Conservation (phyloP, 2,888 invertebrate genomes). For the Thera britannica region DNA sequence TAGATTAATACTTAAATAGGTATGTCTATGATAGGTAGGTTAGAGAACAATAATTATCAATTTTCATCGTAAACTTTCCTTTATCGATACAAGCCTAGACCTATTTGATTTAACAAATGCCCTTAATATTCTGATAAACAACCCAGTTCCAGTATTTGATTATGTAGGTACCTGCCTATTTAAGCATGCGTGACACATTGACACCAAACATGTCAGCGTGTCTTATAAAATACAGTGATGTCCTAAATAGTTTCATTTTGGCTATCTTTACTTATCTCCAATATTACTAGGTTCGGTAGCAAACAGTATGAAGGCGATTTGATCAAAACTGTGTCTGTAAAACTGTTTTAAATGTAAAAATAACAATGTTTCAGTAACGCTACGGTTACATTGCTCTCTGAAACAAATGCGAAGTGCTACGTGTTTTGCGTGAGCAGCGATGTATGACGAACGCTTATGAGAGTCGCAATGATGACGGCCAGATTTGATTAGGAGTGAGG, state of each 20-base stretch:
- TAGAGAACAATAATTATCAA: background rate
- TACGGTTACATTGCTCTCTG: conserved; percentile 41
- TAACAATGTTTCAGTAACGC: conserved; percentile 35
- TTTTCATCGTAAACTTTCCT: background rate
- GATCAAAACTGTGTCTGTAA: background rate
- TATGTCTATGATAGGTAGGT: no score
- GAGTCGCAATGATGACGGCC: conserved; percentile 45
- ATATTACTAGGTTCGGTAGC: background rate
- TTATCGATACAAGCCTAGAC: conserved; percentile 43
- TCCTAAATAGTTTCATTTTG: conserved; percentile 69
- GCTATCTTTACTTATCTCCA: conserved; percentile 54
- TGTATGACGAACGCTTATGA: conserved; percentile 50
- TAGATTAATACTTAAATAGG: no score
- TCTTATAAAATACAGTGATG: conserved; percentile 62
- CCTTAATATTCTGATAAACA: conserved; percentile 51
- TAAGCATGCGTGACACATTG: conserved; percentile 53
- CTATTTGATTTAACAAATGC: conserved; percentile 45
- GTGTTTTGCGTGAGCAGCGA: conserved; percentile 45
- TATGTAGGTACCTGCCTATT: conserved; percentile 19
- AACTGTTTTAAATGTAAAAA: conserved; percentile 14
- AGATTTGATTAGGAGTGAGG: conserved; percentile 63
- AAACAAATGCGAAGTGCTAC: conserved; percentile 30
- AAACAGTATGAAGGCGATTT: conserved; percentile 3
- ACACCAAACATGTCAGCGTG: conserved; percentile 53
- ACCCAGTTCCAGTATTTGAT: conserved; percentile 43